These are phyloP conservation scores for Rhabdornis inornatus DNA, from an alignment of 2,113 vertebrate species.

Conservation along the genomic window DNA sequence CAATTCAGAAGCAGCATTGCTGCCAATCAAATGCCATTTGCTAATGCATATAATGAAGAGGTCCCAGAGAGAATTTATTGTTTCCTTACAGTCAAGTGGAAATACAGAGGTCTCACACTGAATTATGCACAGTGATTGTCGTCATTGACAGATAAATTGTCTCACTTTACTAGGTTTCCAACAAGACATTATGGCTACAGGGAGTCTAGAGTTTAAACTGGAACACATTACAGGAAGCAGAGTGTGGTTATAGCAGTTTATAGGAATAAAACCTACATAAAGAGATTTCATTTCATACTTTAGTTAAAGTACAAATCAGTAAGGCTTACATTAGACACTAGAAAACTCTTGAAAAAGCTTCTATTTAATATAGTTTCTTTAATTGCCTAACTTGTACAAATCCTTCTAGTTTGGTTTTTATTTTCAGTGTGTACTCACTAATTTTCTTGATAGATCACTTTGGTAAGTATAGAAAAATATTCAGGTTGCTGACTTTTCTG, in stretches of 20 bases:
- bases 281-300: neutral
- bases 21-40: neutral
- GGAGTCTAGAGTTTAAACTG: neutral
- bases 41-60: neutral
- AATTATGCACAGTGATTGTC: neutral
- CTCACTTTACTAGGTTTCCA: neutral
- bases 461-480: constrained; percentile 4
- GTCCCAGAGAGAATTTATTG: neutral
- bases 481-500: neutral
- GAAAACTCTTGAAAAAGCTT: neutral
- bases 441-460: neutral
- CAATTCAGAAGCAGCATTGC: neutral
- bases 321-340: neutral
- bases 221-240: neutral
- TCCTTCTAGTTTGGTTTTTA: neutral
- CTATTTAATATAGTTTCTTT: neutral
- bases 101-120: neutral
- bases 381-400: neutral
- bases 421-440: neutral
- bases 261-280: neutral
- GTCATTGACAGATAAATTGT: neutral
- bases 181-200: neutral
- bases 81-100: neutral
- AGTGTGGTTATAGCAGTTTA: neutral
- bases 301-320: neutral